These are phyloP conservation scores for Pseudochromis fuscus DNA, from an alignment of 2,797 vertebrate species.

Conservation along the genomic window DNA sequence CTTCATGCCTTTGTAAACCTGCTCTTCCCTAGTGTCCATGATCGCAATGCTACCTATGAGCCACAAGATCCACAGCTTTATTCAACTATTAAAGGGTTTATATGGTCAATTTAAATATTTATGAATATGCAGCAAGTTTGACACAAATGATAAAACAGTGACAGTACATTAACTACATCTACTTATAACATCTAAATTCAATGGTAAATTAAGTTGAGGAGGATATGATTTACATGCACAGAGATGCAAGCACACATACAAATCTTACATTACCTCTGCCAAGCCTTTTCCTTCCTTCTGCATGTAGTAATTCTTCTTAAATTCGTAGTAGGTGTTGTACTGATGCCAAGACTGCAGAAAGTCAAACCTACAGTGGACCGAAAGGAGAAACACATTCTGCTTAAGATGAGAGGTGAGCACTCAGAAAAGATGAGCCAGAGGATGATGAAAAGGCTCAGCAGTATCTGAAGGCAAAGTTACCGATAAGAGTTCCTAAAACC, in stretches of 20 bases:
- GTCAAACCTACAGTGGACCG: slow-evolving; percentile 89
- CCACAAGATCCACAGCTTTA: slow-evolving; percentile 9
- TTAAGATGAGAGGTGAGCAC: slow-evolving; percentile 22
- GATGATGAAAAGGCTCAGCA: slow-evolving; percentile 41
- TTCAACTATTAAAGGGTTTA: slow-evolving; percentile 16
- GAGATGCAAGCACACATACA: background rate
- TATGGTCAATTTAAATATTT: slow-evolving; percentile 7
- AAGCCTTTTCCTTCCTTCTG: slow-evolving; percentile 89
- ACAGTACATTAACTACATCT: no score
- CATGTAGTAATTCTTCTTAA: slow-evolving; percentile 98
- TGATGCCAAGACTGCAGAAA: slow-evolving; percentile 97
- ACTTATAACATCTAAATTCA: slow-evolving; percentile 2
- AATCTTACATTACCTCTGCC: slow-evolving; percentile 79
- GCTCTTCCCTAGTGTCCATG: background rate
- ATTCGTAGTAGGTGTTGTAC: slow-evolving; percentile 97
- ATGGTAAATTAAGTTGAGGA: background rate
- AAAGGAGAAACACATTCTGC: slow-evolving; percentile 34
- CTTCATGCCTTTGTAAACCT: background rate
- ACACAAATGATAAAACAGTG: slow-evolving; percentile 18
- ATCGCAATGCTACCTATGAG: background rate
- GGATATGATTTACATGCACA: background rate
- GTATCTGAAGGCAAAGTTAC: slow-evolving; percentile 25
- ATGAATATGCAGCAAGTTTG: slow-evolving; percentile 18
- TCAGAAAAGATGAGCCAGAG: slow-evolving; percentile 35
- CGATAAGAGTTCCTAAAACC: slow-evolving; percentile 36